phyloP scores from a whole-genome alignment of 1,140 invertebrate species.

The fruit fly (Drosophila melanogaster) region DNA sequence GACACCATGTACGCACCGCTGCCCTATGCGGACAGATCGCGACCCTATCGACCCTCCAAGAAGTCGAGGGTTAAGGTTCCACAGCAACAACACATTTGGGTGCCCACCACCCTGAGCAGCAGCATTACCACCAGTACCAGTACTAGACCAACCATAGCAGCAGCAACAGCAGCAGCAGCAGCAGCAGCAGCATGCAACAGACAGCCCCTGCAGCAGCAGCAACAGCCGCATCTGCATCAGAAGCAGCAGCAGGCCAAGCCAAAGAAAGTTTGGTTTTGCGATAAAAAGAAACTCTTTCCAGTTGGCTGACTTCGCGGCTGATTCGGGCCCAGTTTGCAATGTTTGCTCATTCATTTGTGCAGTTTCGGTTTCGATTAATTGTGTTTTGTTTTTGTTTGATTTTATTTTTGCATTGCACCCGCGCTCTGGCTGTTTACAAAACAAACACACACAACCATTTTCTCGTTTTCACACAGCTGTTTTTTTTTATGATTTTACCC shows the following conservation, averaged over 20 bases:
- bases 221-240: conserved; percentile 31
- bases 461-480: conserved; percentile 39
- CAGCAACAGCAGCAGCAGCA: conserved; percentile 42
- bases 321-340: conserved; percentile 39
- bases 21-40: conserved; percentile 71
- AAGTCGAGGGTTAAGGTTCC: conserved; percentile 34
- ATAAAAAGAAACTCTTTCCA: conserved; percentile 84
- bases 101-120: conserved; percentile 47
- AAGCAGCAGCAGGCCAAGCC: conserved; percentile 48
- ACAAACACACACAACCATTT: conserved; percentile 14
- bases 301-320: conserved; percentile 62
- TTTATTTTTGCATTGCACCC: conserved; percentile 40
- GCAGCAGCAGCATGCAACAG: conserved; percentile 28
- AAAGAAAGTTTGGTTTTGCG: conserved; percentile 84
- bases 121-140: conserved; percentile 37
- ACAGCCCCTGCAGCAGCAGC: conserved; percentile 39
- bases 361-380: conserved; percentile 49
- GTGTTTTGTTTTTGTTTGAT: conserved; percentile 25
- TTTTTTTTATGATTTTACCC: conserved; percentile 44
- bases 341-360: conserved; percentile 64
- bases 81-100: conserved; percentile 29
- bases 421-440: conserved; percentile 40
- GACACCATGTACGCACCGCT: conserved; percentile 77
- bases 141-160: conserved; percentile 25
- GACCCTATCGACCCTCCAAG: conserved; percentile 58